Evolutionary conservation across 1,140 invertebrate genomes (phyloP), one percentile per base, ranked within the genome.

Genomic region (Leguminivora glycinivorella): DNA sequence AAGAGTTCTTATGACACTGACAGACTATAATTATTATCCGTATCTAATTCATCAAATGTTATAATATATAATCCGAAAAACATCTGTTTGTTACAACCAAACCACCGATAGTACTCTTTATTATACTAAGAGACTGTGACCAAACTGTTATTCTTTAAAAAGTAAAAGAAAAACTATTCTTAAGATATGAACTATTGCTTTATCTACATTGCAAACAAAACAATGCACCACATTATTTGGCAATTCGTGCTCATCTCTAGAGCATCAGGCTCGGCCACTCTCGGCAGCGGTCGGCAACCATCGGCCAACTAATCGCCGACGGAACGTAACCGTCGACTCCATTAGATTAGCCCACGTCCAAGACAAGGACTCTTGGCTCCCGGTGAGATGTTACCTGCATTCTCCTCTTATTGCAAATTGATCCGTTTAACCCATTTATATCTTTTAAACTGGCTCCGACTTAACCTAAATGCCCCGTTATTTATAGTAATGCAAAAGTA

Each of bases 281-380:
- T 29, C 58, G 58, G 58, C 58, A 5, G 6, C 25, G n/a, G 25
- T 63, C 58, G 58, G 58, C 58, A 22, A 31, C 58, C 25, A 63
- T 63, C 29, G 24, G 26, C 73, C 75, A 72, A 77, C 76, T 82
- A 83, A 83, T 83, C 80, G 82, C 69, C 72, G 70, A 67, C 68
- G 73, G 78, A 71, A 58, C 75, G 72, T 69, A 72, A 73, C 76
- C 78, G 72, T 77, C 52, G 43, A 68, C 72, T 76, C 73, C 70
- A 74, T 75, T 75, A 75, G 73, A 75, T 79, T 76, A 75, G 72
- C 74, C 63, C 76, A 71, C 71, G 71, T 69, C 56, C 12, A 4
- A 10, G 24, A n/a, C 25, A 25, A 63, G 58, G 14, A 63, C 58
- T 31, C 58, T 63, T 63, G 31, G 25, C 34, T 34, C 56, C 12